phyloP scores from a whole-genome alignment of 2,797 vertebrate genomes.

The Platyrinchus mystaceus region DNA sequence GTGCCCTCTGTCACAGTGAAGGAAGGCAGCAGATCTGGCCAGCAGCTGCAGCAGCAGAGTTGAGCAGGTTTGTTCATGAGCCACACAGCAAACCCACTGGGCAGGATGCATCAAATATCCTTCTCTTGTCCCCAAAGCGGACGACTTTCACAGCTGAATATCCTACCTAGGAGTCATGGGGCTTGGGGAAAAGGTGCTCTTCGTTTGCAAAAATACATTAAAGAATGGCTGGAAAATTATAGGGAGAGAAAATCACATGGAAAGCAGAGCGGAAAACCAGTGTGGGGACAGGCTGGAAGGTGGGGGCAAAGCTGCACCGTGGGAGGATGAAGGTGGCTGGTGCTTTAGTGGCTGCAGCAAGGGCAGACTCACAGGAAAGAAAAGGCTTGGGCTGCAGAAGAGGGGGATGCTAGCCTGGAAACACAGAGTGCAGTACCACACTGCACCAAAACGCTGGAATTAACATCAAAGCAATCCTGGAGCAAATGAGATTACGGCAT shows the following conservation, averaged over 20 bases:
- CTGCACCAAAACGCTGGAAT: slow-evolving; percentile 70
- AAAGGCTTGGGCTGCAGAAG: slow-evolving; percentile 2
- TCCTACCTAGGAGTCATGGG: not conserved
- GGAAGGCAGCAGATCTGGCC: not conserved
- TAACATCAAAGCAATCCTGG: slow-evolving; percentile 71
- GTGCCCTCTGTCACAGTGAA: fast-evolving
- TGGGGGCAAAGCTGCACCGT: not conserved
- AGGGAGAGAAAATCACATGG: not conserved
- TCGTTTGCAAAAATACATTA: not conserved
- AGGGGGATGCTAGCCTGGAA: slow-evolving; percentile 7
- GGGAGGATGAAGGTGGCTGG: not conserved
- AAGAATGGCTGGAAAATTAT: not conserved
- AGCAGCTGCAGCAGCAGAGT: not conserved
- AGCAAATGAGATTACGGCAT: slow-evolving; percentile 69
- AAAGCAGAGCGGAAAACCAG: not conserved
- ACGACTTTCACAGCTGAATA: not conserved
- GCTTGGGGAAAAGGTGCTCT: not conserved
- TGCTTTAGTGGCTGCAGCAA: not conserved
- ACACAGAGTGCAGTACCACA: slow-evolving; percentile 54
- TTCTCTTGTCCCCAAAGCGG: not conserved
- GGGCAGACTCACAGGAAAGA: not conserved
- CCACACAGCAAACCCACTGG: fast-evolving
- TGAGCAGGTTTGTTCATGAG: not conserved
- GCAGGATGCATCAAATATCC: not conserved
- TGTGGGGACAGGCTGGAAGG: not conserved